Base-by-base conservation (phyloP, 2,797 vertebrate species). In the Hoplostethus atlanticus region DNA sequence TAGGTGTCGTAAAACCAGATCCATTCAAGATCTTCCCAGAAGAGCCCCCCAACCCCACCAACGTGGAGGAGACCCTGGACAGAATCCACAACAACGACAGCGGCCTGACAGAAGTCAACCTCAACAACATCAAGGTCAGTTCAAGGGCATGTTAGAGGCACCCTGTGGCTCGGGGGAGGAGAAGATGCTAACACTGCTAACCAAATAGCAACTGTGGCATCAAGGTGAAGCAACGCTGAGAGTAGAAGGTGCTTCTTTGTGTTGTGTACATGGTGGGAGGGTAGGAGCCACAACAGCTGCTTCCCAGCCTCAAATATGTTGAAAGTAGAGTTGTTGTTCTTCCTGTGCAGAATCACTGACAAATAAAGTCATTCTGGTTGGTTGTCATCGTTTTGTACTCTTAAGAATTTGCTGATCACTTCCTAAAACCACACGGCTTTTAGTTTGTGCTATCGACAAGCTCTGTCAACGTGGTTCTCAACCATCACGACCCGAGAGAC, bases 61-160 rank as follows among this genome's bases (percentile, higher is more conserved):
- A 99, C 2, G 96, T 96, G 50, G 97, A 97, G 68, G 96, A 97
- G 59, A 97, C 97, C 0, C 89, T 99, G 77, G 87, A 71, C 77
- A 95, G 94, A 52, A 96, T 98, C 88, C 94, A 90, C 77, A 95
- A 88, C 82, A 96, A 99, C 0, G 97, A 98, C 80, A 93, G 90
- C 60, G 79, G 90, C 2, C 88, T 99, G 87, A 94, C 89, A 15
- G 96, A 99, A 0, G 96, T 99, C 90, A 99, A 99, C 93, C 95
- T 99, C 75, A 99, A 99, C 92, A 99, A 99, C 89, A 98, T 99
- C 85, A 96, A 96, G 97, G 98, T 97, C 83, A 71, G 67, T 2
- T 17, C 46, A 83, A 71, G 67, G 46, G 5, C 2, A n/a, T 1
- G 15, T 17, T 15, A 34, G 6, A 44, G 3, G 12, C 3, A 6